A percentile compares a stretch with the other conserved stretches of the same genome.
Evolutionary conservation across 2,888 invertebrate species (phyloP).

Genomic region (Listrodromus nycthemerus): DNA sequence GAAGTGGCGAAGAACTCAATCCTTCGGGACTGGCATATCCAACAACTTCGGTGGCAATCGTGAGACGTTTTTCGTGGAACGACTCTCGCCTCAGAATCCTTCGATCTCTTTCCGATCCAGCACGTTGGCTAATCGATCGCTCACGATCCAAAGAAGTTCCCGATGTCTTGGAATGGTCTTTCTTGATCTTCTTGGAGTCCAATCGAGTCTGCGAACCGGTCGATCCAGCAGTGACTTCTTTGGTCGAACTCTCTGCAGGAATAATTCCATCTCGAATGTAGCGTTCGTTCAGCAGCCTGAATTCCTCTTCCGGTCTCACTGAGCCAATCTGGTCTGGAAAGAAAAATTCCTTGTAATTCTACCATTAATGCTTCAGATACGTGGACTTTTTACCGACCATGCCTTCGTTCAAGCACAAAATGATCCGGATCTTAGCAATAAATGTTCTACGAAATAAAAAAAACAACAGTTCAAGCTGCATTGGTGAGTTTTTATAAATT

Average conservation of each 20-base stretch:
- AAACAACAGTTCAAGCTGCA: no score
- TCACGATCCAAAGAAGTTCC: neutral
- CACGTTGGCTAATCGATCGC: neutral
- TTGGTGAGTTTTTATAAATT: no score
- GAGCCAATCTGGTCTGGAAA: constrained; percentile 19
- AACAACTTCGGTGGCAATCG: neutral
- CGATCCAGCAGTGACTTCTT: neutral
- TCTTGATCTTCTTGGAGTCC: neutral
- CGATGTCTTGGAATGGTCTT: neutral
- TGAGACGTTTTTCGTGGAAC: constrained; percentile 5
- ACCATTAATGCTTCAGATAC: neutral
- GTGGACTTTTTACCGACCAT: no score
- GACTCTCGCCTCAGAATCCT: neutral
- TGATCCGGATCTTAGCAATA: no score
- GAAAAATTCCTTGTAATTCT: neutral
- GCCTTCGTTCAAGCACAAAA: no score
- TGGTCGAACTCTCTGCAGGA: neutral
- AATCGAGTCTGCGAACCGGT: neutral
- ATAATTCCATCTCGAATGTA: constrained; percentile 54
- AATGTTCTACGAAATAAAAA: no score
- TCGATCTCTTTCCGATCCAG: neutral
- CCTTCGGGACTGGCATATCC: neutral
- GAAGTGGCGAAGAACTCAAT: constrained; percentile 35
- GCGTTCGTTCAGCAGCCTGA: constrained; percentile 51
- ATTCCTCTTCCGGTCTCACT: constrained; percentile 59